These are phyloP conservation scores for Rallus limicola DNA, from an alignment of 2,113 vertebrate genomes.

Conservation along the genomic window DNA sequence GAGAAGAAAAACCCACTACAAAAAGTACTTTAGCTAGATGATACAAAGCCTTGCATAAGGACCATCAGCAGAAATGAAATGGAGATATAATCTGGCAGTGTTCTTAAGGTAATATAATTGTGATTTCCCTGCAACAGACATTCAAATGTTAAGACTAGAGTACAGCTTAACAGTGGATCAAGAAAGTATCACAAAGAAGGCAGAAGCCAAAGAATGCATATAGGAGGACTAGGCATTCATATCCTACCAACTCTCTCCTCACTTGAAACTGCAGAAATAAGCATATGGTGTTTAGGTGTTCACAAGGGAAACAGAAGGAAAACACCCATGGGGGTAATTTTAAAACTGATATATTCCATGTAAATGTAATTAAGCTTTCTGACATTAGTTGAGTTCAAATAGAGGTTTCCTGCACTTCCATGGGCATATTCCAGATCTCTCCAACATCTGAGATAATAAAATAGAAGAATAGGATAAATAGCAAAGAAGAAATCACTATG, in stretches of 20 bases:
- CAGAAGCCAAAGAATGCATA: not conserved
- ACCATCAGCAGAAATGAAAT: not conserved
- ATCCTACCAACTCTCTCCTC: not conserved
- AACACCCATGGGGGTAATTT: not conserved
- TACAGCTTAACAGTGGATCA: not conserved
- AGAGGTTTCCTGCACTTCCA: not conserved
- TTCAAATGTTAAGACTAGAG: not conserved
- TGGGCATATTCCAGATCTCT: not conserved
- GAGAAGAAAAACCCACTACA: not conserved
- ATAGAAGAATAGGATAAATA: not conserved
- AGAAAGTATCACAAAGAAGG: not conserved
- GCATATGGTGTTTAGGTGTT: not conserved
- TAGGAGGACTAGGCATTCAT: not conserved
- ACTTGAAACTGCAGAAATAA: not conserved
- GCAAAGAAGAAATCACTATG: not conserved
- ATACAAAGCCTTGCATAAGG: not conserved
- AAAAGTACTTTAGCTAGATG: not conserved
- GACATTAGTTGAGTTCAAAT: not conserved
- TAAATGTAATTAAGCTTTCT: not conserved
- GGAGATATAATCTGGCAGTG: not conserved
- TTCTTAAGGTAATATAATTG: not conserved
- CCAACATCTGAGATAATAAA: not conserved
- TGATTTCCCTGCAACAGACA: not conserved
- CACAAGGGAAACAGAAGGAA: not conserved
- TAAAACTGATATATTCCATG: not conserved